Base-by-base conservation (phyloP, 2,113 vertebrate species). In the Chionomys nivalis region DNA sequence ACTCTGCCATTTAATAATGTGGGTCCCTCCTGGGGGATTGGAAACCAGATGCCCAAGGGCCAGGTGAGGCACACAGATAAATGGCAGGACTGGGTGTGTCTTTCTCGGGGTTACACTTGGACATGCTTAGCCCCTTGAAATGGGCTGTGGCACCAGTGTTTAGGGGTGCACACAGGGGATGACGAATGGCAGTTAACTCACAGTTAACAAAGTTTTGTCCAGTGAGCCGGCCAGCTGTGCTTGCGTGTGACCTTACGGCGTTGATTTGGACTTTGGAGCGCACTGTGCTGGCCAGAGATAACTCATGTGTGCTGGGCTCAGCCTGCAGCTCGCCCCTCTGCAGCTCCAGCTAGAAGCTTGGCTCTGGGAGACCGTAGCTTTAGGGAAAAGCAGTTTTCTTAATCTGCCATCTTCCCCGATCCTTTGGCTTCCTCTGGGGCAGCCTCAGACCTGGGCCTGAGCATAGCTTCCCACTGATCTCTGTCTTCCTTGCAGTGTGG, bases 401-500 rank as follows among this genome's bases (percentile, higher is more conserved):
- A 26, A 26, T 16, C 8, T 44, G 36, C 83, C 52, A 0, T 19
- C 24, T 12, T 33, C 26, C 0, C 90, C 1, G 4, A 49, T n/a
- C 26, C 0, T 61, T 2, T 31, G 55, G 23, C n/a, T 82, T 28
- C 24, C 13, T 4, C 81, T 42, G 68, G 11, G 78, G 23, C 31
- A 0, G 28, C 9, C 68, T 12, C 0, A 0, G 44, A 66, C 12
- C 11, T 0, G n/a, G 23, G 76, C 31, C 66, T 7, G 0, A 0
- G 28, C 1, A 1, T 0, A 3, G 49, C 36, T 24, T 23, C 47
- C 82, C 0, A 0, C 55, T 88, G 58, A 95, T 77, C 0, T 0
- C 1, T 7, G 7, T 85, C 76, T 95, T 39, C 88, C 58, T 89
- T 91, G 16, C 98, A 99, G 99, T 99, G 99, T 77, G 99, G 99